Percentiles rank a stretch among this genome's conserved stretches.
phyloP scores from a whole-genome alignment of 2,113 vertebrate species.

The Heteronetta atricapilla region DNA sequence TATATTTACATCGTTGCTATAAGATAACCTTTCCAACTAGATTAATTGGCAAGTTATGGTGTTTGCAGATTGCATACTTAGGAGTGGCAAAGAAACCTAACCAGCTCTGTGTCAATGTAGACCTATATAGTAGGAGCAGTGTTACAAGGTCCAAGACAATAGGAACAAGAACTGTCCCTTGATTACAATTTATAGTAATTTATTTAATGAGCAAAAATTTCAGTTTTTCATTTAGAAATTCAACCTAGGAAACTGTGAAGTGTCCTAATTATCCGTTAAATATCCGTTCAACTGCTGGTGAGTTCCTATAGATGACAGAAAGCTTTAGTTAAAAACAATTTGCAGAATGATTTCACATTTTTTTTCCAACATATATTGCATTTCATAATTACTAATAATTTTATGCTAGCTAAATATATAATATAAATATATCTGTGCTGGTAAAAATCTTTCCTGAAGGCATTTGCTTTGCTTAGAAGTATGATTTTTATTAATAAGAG shows the following conservation, averaged over 20 bases:
- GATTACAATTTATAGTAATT: not conserved
- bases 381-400: not conserved
- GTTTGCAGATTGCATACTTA: not conserved
- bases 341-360: not conserved
- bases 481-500: not conserved
- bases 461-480: not conserved
- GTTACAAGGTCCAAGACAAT: not conserved
- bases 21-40: not conserved
- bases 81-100: not conserved
- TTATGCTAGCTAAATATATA: not conserved
- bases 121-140: accelerated
- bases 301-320: not conserved
- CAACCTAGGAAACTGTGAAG: not conserved
- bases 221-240: not conserved
- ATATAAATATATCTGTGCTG: accelerated
- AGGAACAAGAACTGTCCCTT: not conserved
- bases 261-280: not conserved
- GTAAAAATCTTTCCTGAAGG: not conserved
- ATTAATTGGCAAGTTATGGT: not conserved
- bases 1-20: not conserved
- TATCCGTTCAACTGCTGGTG: not conserved
- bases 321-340: not conserved
- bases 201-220: not conserved
- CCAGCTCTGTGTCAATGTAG: not conserved
- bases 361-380: not conserved